These are phyloP conservation scores for Forbesichthys papilliferus DNA, from an alignment of 2,113 vertebrate genomes.

Conservation along the genomic window DNA sequence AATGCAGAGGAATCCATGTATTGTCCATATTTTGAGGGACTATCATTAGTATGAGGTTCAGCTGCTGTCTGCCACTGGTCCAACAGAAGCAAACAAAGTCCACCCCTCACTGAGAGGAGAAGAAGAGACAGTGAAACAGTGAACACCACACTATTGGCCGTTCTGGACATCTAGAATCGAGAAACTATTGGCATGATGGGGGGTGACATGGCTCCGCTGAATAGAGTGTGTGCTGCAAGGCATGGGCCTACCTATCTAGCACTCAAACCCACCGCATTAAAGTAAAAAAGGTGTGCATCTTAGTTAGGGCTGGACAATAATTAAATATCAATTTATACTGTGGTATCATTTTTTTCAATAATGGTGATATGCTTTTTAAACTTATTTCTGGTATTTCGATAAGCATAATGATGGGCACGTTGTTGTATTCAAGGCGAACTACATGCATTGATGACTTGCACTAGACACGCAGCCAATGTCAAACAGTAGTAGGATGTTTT, in stretches of 20 bases:
- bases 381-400: too few relatives aligned
- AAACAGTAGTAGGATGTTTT: not conserved
- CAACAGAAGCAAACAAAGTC: slow-evolving; percentile 8
- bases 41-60: slow-evolving; percentile 45
- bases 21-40: slow-evolving; percentile 27
- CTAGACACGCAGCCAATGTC: too few relatives aligned
- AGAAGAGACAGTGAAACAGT: slow-evolving; percentile 13
- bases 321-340: too few relatives aligned
- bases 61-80: slow-evolving; percentile 37
- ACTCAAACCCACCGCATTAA: not conserved
- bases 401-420: too few relatives aligned
- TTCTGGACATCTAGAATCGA: slow-evolving; percentile 12
- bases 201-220: slow-evolving; percentile 26
- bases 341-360: too few relatives aligned
- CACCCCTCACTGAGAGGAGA: slow-evolving; percentile 47
- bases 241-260: not conserved
- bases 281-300: not conserved
- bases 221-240: not conserved
- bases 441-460: too few relatives aligned
- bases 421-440: too few relatives aligned
- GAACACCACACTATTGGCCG: slow-evolving; percentile 10
- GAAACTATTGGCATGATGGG: slow-evolving; percentile 24
- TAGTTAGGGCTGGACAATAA: not conserved
- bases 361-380: too few relatives aligned
- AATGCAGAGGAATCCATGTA: too few relatives aligned